A percentile compares a stretch with the other conserved stretches of the same genome.
phyloP scores from a whole-genome alignment of 2,797 vertebrate genomes.

The Anguilla megastoma region DNA sequence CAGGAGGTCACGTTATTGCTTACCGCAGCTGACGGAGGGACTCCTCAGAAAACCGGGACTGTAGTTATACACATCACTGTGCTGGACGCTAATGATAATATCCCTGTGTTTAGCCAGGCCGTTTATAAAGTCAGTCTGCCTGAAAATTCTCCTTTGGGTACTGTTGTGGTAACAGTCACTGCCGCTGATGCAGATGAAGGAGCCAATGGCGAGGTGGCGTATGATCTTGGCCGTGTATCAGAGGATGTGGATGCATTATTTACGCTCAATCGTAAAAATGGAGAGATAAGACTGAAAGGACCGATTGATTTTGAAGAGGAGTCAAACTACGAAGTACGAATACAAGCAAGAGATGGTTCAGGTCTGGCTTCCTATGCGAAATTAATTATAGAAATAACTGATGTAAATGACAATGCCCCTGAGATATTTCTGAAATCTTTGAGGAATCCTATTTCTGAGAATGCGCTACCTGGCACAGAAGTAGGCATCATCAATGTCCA shows the following conservation, averaged over 20 bases:
- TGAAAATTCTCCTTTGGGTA: constrained; percentile 50
- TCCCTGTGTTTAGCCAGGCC: constrained; percentile 47
- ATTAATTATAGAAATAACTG: constrained; percentile 60
- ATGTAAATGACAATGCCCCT: constrained; percentile 72
- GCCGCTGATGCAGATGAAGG: constrained; percentile 57
- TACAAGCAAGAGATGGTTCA: constrained; percentile 65
- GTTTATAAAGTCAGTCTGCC: constrained; percentile 53
- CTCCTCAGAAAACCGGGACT: constrained; percentile 55
- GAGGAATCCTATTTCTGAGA: constrained; percentile 61
- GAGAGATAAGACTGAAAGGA: constrained; percentile 30
- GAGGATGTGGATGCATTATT: constrained; percentile 34
- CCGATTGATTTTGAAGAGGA: constrained; percentile 47
- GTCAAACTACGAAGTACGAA: constrained; percentile 52
- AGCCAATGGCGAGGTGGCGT: constrained; percentile 46
- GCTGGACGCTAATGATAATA: constrained; percentile 57
- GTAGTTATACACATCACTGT: constrained; percentile 52
- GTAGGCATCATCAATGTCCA: constrained; percentile 41
- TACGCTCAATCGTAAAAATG: constrained; percentile 35
- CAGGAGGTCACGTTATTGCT: constrained; percentile 47
- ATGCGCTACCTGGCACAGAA: constrained; percentile 41
- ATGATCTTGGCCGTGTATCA: constrained; percentile 38
- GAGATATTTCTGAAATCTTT: constrained; percentile 59
- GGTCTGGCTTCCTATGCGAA: constrained; percentile 55
- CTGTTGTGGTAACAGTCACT: constrained; percentile 47
- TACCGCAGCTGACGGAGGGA: constrained; percentile 59